phyloP scores from a whole-genome alignment of 2,113 vertebrate species.

The Campylomormyrus tamandua region DNA sequence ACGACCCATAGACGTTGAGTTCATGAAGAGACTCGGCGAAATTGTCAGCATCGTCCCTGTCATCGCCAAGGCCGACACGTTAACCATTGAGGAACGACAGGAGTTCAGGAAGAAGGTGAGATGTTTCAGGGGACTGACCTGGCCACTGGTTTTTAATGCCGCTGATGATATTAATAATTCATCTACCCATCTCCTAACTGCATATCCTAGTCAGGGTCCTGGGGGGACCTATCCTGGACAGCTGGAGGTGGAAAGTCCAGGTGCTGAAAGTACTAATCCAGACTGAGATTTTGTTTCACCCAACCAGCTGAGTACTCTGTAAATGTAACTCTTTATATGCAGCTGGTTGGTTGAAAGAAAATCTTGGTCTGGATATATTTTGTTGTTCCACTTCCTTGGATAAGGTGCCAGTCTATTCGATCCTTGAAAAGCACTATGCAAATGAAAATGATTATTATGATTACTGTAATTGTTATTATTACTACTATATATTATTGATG shows the following conservation, averaged over 20 bases:
- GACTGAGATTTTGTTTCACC: background rate
- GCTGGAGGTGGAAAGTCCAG: background rate
- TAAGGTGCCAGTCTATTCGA: too few relatives aligned
- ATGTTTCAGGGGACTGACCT: background rate
- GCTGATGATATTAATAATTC: background rate
- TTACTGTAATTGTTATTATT: too few relatives aligned
- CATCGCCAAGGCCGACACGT: slow-evolving; percentile 79
- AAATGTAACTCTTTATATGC: too few relatives aligned
- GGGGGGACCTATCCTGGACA: background rate
- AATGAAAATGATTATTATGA: too few relatives aligned
- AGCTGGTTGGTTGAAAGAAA: too few relatives aligned
- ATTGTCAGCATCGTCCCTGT: slow-evolving; percentile 81
- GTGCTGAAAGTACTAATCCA: background rate
- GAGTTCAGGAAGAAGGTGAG: slow-evolving; percentile 79
- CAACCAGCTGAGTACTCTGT: too few relatives aligned
- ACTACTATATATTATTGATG: too few relatives aligned
- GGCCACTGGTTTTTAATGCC: background rate
- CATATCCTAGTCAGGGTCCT: background rate
- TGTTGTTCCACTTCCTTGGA: too few relatives aligned
- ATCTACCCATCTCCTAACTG: background rate
- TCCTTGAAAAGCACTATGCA: too few relatives aligned
- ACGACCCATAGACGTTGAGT: slow-evolving; percentile 78
- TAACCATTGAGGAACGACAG: slow-evolving; percentile 77
- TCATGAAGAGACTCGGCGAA: slow-evolving; percentile 75
- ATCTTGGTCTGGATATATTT: too few relatives aligned